phyloP scores from a whole-genome alignment of 2,888 invertebrate genomes.

The Ornithoptera alexandrae region DNA sequence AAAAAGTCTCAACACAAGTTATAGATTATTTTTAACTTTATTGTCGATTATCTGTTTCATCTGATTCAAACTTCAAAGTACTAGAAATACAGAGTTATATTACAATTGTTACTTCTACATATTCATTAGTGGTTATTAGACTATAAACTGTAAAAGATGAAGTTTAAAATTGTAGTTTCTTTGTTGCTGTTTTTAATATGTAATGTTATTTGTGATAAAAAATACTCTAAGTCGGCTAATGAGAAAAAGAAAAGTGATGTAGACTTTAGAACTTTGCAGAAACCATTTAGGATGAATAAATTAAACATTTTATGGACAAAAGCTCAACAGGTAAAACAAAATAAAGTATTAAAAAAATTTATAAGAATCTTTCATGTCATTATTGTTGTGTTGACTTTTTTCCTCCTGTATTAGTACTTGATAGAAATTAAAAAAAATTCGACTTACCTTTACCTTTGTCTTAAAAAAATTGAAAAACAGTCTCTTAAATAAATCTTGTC shows the following conservation, averaged over 20 bases:
- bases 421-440: no score
- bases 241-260: slow-evolving; percentile 63
- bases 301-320: slow-evolving; percentile 94
- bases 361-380: not conserved
- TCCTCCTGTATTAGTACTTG: no score
- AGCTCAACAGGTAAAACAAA: slow-evolving; percentile 86
- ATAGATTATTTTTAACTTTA: no score
- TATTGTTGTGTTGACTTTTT: no score
- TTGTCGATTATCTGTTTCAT: no score
- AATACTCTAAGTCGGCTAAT: slow-evolving; percentile 83
- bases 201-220: slow-evolving; percentile 71
- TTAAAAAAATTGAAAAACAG: no score
- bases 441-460: no score
- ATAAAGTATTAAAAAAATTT: not conserved
- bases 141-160: slow-evolving; percentile 13
- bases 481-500: no score
- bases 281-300: slow-evolving; percentile 94
- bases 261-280: slow-evolving; percentile 86
- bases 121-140: not conserved
- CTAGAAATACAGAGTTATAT: no score
- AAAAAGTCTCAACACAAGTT: no score
- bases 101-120: not conserved
- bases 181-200: slow-evolving; percentile 9
- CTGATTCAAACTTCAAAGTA: no score
- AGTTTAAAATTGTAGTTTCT: slow-evolving; percentile 12